Base-by-base conservation (phyloP, 2,113 vertebrate species). In the Catharus fuscescens region DNA sequence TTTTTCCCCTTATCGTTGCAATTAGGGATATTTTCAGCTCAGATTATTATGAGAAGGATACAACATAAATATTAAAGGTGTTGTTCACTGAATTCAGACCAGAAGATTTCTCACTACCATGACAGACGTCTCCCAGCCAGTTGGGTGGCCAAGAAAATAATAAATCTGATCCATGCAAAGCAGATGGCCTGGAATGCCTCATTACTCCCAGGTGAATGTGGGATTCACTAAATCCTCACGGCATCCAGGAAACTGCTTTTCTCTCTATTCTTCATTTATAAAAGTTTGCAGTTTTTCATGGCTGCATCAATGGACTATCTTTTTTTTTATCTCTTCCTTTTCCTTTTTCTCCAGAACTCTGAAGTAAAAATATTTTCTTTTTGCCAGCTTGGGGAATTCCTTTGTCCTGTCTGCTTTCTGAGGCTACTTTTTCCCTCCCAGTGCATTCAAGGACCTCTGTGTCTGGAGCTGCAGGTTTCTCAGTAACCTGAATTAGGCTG, bases 221-320 rank as follows among this genome's bases (percentile, higher is more conserved):
- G 87, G 88, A 97, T 97, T 85, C 96, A 97, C 85, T 96, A 97
- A 97, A 97, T 96, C 88, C 78, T 96, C 82, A 40, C 88, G 92
- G 71, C 94, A 97, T 96, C 91, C 69, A 89, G 42, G 91, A 96
- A 26, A 81, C 91, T 86, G 71, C 40, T 59, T 38, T 90, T 97
- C 73, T 83, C 42, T 21, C 15, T 62, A 78, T 69, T 94, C 60
- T 79, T 86, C 74, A 56, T 47, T 91, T 61, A 61, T 59, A 26
- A 66, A 85, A 10, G 13, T 84, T 82, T 88, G 62, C 31, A 77
- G 40, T 59, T 69, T 60, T 92, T 85, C 70, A 48, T 59, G 50
- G n/a, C 25, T 91, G 21, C 40, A 76, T 90, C 69, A 91, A 86
- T 80, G 20, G 52, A 84, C 21, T 10, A 3, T 19, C 44, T 40